Conservation (phyloP, 2,113 vertebrate species). For the Zootoca vivipara region DNA sequence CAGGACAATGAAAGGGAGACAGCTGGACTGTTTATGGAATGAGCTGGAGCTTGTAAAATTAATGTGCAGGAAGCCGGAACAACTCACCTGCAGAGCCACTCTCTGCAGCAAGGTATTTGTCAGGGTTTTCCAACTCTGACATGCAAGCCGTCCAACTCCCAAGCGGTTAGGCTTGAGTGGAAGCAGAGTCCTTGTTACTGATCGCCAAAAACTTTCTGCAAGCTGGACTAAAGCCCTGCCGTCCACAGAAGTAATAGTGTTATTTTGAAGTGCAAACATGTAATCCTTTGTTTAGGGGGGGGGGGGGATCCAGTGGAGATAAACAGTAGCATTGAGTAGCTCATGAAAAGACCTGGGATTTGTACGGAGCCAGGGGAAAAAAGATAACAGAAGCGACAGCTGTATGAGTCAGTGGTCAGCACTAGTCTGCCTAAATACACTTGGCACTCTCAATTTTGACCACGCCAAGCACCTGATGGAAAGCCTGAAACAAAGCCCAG, state of each 20-base stretch:
- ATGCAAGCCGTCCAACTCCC: constrained; percentile 13
- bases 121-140: background rate
- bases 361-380: background rate
- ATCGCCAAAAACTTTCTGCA: constrained; percentile 3
- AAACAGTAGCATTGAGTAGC: fast-evolving
- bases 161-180: background rate
- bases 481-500: background rate
- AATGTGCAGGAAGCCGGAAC: background rate
- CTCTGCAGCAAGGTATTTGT: background rate
- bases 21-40: constrained; percentile 26
- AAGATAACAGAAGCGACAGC: background rate
- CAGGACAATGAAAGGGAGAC: background rate
- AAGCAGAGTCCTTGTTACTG: background rate
- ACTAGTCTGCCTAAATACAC: background rate
- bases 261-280: background rate
- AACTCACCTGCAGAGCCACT: background rate
- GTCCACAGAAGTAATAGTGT: background rate
- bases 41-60: constrained; percentile 14
- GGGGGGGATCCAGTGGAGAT: background rate
- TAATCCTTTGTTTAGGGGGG: background rate
- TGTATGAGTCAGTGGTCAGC: background rate
- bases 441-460: background rate
- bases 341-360: background rate
- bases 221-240: background rate
- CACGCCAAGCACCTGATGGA: background rate